phyloP scores from a whole-genome alignment of 2,113 vertebrate genomes.

The Macrotis lagotis region DNA sequence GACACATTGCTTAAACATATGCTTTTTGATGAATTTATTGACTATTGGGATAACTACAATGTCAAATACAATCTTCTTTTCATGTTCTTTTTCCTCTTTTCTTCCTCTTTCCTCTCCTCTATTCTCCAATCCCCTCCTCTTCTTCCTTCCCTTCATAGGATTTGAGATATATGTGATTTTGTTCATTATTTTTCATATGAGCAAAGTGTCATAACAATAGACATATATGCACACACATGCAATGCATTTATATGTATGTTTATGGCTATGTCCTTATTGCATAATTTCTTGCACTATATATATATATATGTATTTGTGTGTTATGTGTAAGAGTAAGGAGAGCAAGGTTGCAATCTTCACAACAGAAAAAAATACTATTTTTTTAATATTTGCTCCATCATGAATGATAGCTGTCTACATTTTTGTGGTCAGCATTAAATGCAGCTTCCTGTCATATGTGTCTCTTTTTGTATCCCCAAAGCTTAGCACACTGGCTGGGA shows the following conservation, averaged over 20 bases:
- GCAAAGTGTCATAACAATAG: background rate
- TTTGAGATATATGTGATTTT: background rate
- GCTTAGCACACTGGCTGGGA: background rate
- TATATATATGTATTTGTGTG: background rate
- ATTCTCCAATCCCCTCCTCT: background rate
- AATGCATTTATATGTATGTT: background rate
- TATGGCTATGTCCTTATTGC: background rate
- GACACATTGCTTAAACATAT: background rate
- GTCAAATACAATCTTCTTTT: background rate
- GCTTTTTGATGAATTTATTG: background rate
- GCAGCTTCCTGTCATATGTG: background rate
- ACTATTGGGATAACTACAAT: background rate
- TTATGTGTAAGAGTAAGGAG: background rate
- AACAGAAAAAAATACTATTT: background rate
- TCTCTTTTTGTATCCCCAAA: background rate
- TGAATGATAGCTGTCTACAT: background rate
- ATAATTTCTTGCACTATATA: background rate
- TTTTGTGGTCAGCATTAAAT: background rate
- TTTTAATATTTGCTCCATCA: background rate
- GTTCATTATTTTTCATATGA: accelerated
- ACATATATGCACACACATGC: background rate
- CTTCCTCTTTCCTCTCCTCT: background rate
- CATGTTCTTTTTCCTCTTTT: too few relatives aligned
- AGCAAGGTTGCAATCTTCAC: background rate
- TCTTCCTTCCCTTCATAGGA: background rate